Conservation (phyloP, 1,140 invertebrate species). For the Calephelis virginiensis region DNA sequence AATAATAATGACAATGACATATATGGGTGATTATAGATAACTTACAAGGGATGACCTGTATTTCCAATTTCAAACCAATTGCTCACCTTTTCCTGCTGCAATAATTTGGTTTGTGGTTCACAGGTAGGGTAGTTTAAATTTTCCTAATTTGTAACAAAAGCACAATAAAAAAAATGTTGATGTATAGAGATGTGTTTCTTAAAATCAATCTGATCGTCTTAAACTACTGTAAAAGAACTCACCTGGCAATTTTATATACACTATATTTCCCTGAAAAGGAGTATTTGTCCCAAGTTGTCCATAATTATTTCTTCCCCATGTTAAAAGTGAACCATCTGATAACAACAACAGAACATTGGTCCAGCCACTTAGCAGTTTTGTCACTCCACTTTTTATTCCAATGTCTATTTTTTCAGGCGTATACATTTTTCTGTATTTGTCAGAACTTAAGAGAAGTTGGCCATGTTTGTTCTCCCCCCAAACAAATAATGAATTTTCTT, state of each 20-base stretch:
- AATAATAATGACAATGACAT: no score
- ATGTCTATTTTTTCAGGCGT: constrained; percentile 77
- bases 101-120: no score
- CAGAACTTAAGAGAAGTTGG: constrained; percentile 80
- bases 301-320: constrained; percentile 91
- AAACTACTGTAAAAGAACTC: not conserved
- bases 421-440: constrained; percentile 57
- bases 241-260: constrained; percentile 59
- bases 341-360: constrained; percentile 84
- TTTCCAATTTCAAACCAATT: no score
- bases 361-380: constrained; percentile 83
- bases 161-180: no score
- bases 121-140: no score
- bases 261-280: constrained; percentile 46
- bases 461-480: constrained; percentile 89
- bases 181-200: no score
- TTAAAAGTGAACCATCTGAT: constrained; percentile 79
- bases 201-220: no score
- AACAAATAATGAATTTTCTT: constrained; percentile 79
- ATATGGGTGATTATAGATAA: no score
- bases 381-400: constrained; percentile 71
- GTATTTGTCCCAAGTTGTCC: constrained; percentile 82
- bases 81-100: no score
- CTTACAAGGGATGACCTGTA: no score
- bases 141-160: no score